Percentiles rank a stretch among this genome's conserved stretches.
Evolutionary conservation across 2,113 vertebrate genomes (phyloP).

Genomic region (Tragelaphus imberbis): DNA sequence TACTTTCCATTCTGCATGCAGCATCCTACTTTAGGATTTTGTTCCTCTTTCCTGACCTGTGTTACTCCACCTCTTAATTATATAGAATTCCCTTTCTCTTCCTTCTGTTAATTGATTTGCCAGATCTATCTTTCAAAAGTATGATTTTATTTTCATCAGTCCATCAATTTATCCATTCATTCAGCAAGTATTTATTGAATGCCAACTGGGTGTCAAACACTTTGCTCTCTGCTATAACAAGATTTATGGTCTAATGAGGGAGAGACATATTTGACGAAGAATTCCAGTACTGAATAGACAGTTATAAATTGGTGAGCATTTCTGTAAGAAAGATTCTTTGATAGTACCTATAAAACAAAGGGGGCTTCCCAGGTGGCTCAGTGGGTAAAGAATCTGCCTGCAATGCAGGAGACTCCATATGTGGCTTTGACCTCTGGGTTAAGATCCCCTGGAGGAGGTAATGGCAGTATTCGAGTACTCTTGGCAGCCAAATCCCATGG

Average conservation of each 20-base stretch:
- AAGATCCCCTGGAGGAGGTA: not conserved
- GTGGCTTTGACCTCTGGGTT: not conserved
- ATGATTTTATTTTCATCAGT: constrained; percentile 35
- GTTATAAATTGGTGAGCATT: not conserved
- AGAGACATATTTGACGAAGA: constrained; percentile 1
- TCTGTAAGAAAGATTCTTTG: constrained; percentile 2
- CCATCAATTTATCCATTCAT: not conserved
- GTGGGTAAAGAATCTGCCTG: not conserved
- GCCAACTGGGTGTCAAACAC: not conserved
- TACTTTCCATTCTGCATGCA: constrained; percentile 36
- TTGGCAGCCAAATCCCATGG: not conserved
- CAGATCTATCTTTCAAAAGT: constrained; percentile 49
- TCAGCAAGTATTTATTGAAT: constrained; percentile 5
- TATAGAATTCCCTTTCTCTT: constrained; percentile 17
- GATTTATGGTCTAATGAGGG: not conserved
- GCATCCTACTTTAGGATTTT: constrained; percentile 30
- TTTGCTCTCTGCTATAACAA: not conserved
- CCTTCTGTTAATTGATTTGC: constrained; percentile 32
- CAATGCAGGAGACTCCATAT: not conserved
- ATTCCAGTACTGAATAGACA: not conserved
- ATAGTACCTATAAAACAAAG: not conserved
- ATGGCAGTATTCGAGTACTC: not conserved
- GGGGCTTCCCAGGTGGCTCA: not conserved
- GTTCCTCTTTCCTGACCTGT: constrained; percentile 25
- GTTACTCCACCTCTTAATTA: constrained; percentile 21